A percentile compares a stretch with the other conserved stretches of the same genome.
These are phyloP conservation scores for Drosophila lutescens DNA, from an alignment of 2,888 invertebrate genomes.

Conservation along the genomic window DNA sequence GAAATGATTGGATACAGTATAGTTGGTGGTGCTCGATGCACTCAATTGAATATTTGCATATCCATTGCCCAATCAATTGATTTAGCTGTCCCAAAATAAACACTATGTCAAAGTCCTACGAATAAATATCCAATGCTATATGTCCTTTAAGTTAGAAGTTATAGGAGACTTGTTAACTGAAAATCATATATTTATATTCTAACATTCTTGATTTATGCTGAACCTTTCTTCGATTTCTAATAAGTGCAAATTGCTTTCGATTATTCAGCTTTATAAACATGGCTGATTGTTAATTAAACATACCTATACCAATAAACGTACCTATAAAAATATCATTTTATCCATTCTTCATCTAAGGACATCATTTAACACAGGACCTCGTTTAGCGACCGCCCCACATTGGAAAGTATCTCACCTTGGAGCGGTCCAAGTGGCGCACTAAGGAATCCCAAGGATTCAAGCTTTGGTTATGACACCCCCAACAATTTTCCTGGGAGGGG, in stretches of 20 bases:
- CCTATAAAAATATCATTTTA: not conserved
- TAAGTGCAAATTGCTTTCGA: not conserved
- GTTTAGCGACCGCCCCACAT: conserved; percentile 12
- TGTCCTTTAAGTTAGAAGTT: not conserved
- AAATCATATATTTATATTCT: no score
- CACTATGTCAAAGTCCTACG: not conserved
- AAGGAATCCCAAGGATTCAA: conserved; percentile 23
- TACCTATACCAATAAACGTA: no score
- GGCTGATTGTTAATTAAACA: no score
- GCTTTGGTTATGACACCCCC: conserved; percentile 8
- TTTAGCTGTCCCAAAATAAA: not conserved
- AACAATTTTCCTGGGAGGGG: not conserved
- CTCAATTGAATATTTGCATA: conserved; percentile 8
- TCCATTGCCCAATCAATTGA: not conserved
- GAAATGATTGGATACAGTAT: conserved; percentile 14
- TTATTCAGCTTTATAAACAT: no score
- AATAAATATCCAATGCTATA: not conserved
- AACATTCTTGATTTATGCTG: no score
- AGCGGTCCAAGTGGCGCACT: conserved; percentile 17
- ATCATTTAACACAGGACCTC: conserved; percentile 11
- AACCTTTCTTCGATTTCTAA: no score
- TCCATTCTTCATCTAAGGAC: conserved; percentile 2
- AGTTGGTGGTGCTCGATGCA: conserved; percentile 1
- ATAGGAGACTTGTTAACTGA: no score
- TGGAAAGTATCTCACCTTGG: conserved; percentile 19